phyloP scores from a whole-genome alignment of 2,888 invertebrate genomes.

The Tachina fera region DNA sequence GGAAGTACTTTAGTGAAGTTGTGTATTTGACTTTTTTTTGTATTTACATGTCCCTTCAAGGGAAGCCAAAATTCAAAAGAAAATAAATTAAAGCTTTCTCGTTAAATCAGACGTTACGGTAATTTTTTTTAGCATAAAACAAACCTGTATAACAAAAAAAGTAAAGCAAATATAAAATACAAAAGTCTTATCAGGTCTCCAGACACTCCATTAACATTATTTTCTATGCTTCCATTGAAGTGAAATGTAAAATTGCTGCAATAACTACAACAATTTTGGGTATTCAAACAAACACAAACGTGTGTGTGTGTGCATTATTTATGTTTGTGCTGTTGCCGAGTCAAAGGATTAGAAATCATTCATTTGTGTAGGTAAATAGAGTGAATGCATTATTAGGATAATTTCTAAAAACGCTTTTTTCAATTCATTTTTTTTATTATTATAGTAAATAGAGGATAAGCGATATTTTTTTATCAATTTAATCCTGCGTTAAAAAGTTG shows the following conservation, averaged over 20 bases:
- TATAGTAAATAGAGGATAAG: no score
- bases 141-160: slow-evolving; percentile 2
- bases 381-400: slow-evolving; percentile 76
- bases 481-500: no score
- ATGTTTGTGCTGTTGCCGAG: slow-evolving; percentile 41
- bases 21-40: slow-evolving; percentile 11
- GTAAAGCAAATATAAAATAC: slow-evolving; percentile 20
- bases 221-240: slow-evolving; percentile 43
- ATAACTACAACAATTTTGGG: slow-evolving; percentile 12
- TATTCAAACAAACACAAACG: background rate
- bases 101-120: slow-evolving; percentile 45
- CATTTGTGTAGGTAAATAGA: slow-evolving; percentile 82
- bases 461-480: no score
- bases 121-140: slow-evolving; percentile 2
- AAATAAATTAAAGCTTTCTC: slow-evolving; percentile 59
- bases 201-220: slow-evolving; percentile 68
- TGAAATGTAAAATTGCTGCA: slow-evolving; percentile 10
- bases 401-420: background rate
- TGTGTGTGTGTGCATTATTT: background rate
- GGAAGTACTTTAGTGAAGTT: slow-evolving; percentile 55
- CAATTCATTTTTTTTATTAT: background rate
- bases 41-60: slow-evolving; percentile 5
- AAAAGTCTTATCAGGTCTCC: slow-evolving; percentile 66
- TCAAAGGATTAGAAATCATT: slow-evolving; percentile 80
- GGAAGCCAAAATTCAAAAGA: slow-evolving; percentile 15